phyloP scores from a whole-genome alignment of 2,113 vertebrate species.

The Hiodon alosoides region DNA sequence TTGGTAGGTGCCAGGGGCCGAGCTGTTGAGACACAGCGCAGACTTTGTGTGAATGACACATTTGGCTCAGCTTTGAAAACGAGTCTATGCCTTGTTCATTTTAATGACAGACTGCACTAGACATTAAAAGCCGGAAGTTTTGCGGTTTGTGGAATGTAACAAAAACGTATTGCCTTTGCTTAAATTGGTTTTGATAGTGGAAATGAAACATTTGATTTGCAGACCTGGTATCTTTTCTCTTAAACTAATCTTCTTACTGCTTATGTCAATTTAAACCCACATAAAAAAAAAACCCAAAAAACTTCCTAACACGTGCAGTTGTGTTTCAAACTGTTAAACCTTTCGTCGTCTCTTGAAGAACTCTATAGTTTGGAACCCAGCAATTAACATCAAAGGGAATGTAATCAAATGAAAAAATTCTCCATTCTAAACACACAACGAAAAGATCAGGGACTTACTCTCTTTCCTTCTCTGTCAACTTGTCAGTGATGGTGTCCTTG shows the following conservation, averaged over 20 bases:
- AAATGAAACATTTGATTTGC: neutral
- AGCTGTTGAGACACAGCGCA: neutral
- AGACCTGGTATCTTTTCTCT: neutral
- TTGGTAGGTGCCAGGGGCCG: neutral
- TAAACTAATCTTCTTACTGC: neutral
- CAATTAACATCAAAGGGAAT: neutral
- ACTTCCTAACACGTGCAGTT: neutral
- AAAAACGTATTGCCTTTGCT: neutral
- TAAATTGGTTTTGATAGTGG: slow-evolving; percentile 5
- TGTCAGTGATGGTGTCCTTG: slow-evolving; percentile 97
- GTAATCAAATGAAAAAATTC: neutral
- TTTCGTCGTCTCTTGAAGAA: neutral
- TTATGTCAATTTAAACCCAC: slow-evolving; percentile 12
- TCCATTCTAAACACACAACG: neutral
- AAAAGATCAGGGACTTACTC: slow-evolving; percentile 74
- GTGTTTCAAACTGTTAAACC: neutral
- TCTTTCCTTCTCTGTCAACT: slow-evolving; percentile 91
- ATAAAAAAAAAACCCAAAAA: neutral
- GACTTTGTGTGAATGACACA: neutral
- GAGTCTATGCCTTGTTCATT: neutral
- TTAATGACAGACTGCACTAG: slow-evolving; percentile 5
- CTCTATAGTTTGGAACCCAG: neutral
- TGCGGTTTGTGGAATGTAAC: neutral
- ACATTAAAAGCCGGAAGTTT: slow-evolving; percentile 7
- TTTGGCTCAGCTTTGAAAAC: neutral